Evolutionary conservation across 2,797 vertebrate genomes (phyloP).

Genomic region (Apogon hyalosoma): DNA sequence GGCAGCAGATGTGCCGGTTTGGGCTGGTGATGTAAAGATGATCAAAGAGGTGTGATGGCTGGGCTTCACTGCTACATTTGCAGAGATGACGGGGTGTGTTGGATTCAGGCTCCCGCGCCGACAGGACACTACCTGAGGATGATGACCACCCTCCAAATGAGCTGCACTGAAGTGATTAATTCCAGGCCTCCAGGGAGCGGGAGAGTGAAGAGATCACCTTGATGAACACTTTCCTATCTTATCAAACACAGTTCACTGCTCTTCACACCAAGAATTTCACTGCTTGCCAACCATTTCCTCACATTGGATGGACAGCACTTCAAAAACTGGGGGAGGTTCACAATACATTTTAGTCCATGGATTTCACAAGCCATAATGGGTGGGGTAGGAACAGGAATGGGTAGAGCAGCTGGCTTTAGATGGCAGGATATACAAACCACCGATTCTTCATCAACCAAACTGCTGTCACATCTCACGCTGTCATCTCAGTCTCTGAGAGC

Average conservation of each 20-base stretch:
- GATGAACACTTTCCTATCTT: constrained; percentile 39
- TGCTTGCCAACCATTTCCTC: constrained; percentile 25
- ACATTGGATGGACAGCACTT: constrained; percentile 41
- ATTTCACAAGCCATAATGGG: constrained; percentile 20
- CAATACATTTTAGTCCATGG: constrained; percentile 60
- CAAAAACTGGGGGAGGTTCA: constrained; percentile 1
- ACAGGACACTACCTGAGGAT: constrained; percentile 38
- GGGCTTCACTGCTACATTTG: neutral
- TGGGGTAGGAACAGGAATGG: constrained; percentile 24
- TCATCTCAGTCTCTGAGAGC: constrained; percentile 65
- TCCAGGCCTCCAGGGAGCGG: constrained; percentile 14
- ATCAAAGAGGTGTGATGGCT: neutral
- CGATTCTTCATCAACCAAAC: constrained; percentile 65
- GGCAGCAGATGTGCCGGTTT: constrained; percentile 20
- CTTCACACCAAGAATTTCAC: constrained; percentile 28
- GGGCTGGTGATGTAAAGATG: constrained; percentile 14
- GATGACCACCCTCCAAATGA: neutral
- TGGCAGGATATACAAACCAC: constrained; percentile 85
- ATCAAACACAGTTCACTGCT: constrained; percentile 64
- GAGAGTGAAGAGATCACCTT: constrained; percentile 21
- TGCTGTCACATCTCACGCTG: constrained; percentile 38
- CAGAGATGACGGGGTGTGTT: neutral
- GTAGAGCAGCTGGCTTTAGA: constrained; percentile 46
- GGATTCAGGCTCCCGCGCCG: constrained; percentile 28
- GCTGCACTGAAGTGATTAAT: no score